Evolutionary conservation across 92 coral and sea anemone species (phyloP).

Genomic region (Palythoa grandis): DNA sequence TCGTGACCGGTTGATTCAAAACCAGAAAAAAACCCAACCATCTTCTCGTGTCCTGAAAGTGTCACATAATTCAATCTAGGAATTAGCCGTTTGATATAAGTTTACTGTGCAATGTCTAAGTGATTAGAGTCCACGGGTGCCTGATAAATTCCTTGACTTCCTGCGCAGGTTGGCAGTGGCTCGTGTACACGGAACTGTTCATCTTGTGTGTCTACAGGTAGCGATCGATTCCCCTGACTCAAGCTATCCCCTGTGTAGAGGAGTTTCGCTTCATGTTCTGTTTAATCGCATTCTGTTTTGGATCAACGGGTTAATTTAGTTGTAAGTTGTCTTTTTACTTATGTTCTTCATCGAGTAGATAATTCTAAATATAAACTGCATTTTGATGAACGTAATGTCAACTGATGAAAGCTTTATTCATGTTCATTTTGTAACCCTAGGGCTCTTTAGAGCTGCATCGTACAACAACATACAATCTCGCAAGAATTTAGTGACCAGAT

Average conservation of each 20-base stretch:
- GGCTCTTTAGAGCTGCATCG: conserved; percentile 54
- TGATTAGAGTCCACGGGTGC: conserved; percentile 76
- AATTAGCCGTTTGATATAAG: conserved; percentile 61
- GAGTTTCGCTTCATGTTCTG: not conserved
- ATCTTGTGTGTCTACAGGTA: conserved; percentile 5
- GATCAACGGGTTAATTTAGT: conserved; percentile 22
- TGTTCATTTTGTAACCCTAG: conserved; percentile 58
- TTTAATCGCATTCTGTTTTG: not conserved
- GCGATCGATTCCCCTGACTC: not conserved
- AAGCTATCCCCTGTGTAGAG: not conserved
- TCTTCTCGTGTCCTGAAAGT: conserved; percentile 43
- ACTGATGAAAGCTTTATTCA: conserved; percentile 94
- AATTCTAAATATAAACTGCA: conserved; percentile 89
- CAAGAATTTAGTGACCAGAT: conserved; percentile 41
- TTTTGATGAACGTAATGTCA: conserved; percentile 91
- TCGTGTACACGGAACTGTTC: conserved; percentile 85
- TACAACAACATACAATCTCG: conserved; percentile 52
- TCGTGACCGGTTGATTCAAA: not conserved
- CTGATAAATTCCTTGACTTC: conserved; percentile 91
- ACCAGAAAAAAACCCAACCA: conserved; percentile 18
- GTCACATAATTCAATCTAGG: conserved; percentile 66
- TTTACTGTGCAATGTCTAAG: conserved; percentile 83
- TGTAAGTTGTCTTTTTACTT: conserved; percentile 33
- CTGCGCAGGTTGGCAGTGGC: conserved; percentile 87
- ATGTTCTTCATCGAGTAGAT: conserved; percentile 33